A percentile compares a stretch with the other conserved stretches of the same genome.
These are phyloP conservation scores for Melanostoma scalare DNA, from an alignment of 2,888 invertebrate species.

Conservation along the genomic window DNA sequence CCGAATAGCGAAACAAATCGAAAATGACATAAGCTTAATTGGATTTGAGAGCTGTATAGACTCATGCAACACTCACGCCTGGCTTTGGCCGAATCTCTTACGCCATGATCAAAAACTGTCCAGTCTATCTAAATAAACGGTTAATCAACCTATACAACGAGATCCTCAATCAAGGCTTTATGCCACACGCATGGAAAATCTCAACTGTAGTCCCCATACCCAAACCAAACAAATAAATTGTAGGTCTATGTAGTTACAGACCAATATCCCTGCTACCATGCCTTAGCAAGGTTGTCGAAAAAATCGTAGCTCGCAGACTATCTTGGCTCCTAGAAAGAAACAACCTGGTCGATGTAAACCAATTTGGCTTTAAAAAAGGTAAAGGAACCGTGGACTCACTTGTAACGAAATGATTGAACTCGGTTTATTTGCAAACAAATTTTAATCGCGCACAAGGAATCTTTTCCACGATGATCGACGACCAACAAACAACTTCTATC, in stretches of 20 bases:
- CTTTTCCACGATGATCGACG: too few relatives aligned
- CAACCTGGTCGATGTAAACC: too few relatives aligned
- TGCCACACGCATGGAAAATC: slow-evolving; percentile 41
- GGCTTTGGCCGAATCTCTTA: slow-evolving; percentile 38
- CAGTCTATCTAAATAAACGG: slow-evolving; percentile 11
- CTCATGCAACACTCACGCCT: slow-evolving; percentile 33
- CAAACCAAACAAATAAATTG: slow-evolving; percentile 17
- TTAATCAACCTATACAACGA: slow-evolving; percentile 23
- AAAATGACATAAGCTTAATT: slow-evolving; percentile 10
- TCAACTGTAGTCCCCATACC: slow-evolving; percentile 16
- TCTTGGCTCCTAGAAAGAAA: slow-evolving; percentile 8
- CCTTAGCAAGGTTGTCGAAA: slow-evolving; percentile 27
- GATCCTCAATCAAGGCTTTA: slow-evolving; percentile 4
- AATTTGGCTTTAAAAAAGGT: too few relatives aligned
- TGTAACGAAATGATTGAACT: too few relatives aligned
- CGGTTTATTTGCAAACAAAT: too few relatives aligned
- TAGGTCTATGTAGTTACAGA: slow-evolving; percentile 25
- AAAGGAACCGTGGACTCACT: too few relatives aligned
- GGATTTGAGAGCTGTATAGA: slow-evolving; percentile 14
- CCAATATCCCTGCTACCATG: slow-evolving; percentile 52
- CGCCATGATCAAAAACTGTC: slow-evolving; percentile 30
- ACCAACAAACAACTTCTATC: too few relatives aligned
- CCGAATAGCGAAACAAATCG: not conserved
- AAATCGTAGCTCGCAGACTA: slow-evolving; percentile 22
- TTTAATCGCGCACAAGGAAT: too few relatives aligned